Evolutionary conservation across 2,888 invertebrate species (phyloP), one percentile per base, ranked within the genome.

Genomic region (Drosophila leonis): DNA sequence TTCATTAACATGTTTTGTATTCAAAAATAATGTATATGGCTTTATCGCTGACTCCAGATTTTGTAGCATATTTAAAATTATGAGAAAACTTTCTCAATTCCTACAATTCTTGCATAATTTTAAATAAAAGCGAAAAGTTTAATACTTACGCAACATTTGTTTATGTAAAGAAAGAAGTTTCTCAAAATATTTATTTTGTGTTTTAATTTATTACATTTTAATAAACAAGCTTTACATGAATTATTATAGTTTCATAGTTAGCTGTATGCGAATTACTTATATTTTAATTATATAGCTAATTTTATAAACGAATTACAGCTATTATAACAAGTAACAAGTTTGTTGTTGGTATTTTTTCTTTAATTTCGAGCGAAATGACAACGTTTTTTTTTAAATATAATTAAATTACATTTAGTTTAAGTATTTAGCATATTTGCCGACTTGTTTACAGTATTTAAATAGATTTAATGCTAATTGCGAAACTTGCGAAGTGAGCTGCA

Each of bases 351-450:
- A 37, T 55, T 9, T 12, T 15, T 41, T 29, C 39, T 56, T 51
- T 64, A 61, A 55, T 63, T 61, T 65, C 57, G 55, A 79, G 65
- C 77, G 66, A 68, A 78, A 72, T 78, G 75, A 69, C 78, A 81
- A 83, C 82, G 13, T 24, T 35, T 52, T 35, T 20, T 7, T 13
- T 13, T 5, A n/a, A 9, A 1, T 15, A 60, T 10, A 70, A 75
- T 82, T 46, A 27, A 80, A 72, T 76, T 69, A 61, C 42, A 74
- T 72, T 64, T 49, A 63, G 15, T 37, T 18, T 44, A 46, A 33
- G 12, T 41, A 42, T 18, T 37, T 27, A 52, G 33, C 15, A 29
- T 48, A n/a, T 29, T 54, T 51, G 7, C 46, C 42, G n/a, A 56
- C 20, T 29, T 44, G 44, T 49, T 27, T 46, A 24, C 31, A 24